Base-by-base conservation (phyloP, 2,797 vertebrate genomes). In the Rachycentron canadum region DNA sequence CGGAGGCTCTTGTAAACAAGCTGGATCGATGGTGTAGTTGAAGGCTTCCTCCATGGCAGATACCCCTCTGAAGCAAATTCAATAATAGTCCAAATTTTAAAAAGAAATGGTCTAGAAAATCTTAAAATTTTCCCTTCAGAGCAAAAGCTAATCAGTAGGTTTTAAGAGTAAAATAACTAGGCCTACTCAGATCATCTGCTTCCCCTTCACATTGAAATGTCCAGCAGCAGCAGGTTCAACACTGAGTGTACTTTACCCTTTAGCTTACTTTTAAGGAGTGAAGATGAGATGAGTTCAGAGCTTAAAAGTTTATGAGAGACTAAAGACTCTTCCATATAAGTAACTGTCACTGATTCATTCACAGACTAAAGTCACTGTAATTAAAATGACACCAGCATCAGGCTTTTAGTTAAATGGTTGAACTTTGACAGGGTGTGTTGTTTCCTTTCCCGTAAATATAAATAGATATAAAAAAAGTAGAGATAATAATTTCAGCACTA, bases 1-100 rank as follows among this genome's bases (percentile, higher is more conserved):
- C 0, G 96, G 96, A 2, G 94, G 93, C 5, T 95, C 82, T 23
- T 82, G 86, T 79, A 93, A 81, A 92, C 96, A 96, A 28, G 90
- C 82, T 0, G 94, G 90, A 63, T 94, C 60, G 7, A 96, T 93
- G 30, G 83, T 95, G 83, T 69, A 70, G 63, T 84, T 92, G 13
- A 89, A 21, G 10, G 41, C 34, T 63, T 94, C 93, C 88, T 90
- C 89, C 89, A 93, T 89, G 69, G 55, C 47, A 64, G 58, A 55
- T 47, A 2, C 32, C 77, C 59, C 59, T 78, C 68, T 26, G 32
- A 13, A 69, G 8, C 65, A 71, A 67, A 0, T 11, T 26, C 4
- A 40, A 11, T 5, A 41, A 55, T 5, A 65, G 10, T 60, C 28
- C 55, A 9, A 26, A 43, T 7, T 23, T 58, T 45, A 28, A 41